These are phyloP conservation scores for Orbicella faveolata DNA, from an alignment of 64 coral and sea anemone species.

Conservation along the genomic window DNA sequence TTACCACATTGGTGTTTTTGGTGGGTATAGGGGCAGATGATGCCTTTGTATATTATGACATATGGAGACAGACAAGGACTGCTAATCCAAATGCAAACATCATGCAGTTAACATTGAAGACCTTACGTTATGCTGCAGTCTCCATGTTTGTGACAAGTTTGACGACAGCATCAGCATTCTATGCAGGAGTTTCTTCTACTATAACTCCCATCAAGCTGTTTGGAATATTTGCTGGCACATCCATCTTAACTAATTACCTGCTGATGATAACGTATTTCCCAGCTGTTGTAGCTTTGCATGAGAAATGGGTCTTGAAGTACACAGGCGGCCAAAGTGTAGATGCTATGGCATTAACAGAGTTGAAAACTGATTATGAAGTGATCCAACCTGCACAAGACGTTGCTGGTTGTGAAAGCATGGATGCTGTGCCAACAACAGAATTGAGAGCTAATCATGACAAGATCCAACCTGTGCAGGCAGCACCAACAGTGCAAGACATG, in stretches of 20 bases:
- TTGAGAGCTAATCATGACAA: background rate
- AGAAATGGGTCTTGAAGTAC: conserved; percentile 72
- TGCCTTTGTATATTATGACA: conserved; percentile 94
- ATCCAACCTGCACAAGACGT: background rate
- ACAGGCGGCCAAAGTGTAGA: background rate
- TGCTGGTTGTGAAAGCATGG: too few relatives aligned
- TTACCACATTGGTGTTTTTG: conserved; percentile 75
- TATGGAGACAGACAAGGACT: conserved; percentile 75
- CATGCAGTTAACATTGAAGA: conserved; percentile 65
- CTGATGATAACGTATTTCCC: conserved; percentile 97
- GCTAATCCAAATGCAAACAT: conserved; percentile 54
- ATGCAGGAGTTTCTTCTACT: conserved; percentile 75
- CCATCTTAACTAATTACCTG: conserved; percentile 81
- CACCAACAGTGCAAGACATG: conserved; percentile 26
- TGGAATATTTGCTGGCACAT: conserved; percentile 89
- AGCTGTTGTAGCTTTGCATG: conserved; percentile 75
- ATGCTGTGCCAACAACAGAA: background rate
- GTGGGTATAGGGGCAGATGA: conserved; percentile 95
- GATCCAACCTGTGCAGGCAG: background rate
- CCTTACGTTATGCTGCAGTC: conserved; percentile 78
- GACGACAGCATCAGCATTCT: conserved; percentile 95
- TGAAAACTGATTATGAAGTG: background rate
- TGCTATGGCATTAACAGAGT: background rate
- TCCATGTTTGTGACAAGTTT: conserved; percentile 98
- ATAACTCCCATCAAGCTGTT: conserved; percentile 91